Base-by-base conservation (phyloP, 2,888 invertebrate genomes). In the Cancer borealis region DNA sequence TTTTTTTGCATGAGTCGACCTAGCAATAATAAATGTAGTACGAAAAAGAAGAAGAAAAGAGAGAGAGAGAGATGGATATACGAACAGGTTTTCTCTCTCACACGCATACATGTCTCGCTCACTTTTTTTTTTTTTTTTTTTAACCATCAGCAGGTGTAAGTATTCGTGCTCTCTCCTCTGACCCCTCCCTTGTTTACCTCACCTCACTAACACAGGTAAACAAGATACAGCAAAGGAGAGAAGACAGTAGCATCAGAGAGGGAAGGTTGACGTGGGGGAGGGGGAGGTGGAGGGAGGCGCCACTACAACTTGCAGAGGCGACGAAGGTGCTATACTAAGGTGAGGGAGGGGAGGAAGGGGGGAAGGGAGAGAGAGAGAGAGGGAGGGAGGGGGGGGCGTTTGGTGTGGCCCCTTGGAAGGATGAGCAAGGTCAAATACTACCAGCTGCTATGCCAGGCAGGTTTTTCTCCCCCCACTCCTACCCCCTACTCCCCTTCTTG, bases 401-500 rank as follows among this genome's bases (percentile, higher is more conserved):
- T 47, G 26, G 46, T 84, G 84, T n/a, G 17, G 39, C 84, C 84
- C 84, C 84, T 84, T 10, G 84, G 39, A 39, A 84, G 84, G 39
- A 84, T 84, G 39, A 14, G 84, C 84, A 84, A 84, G 84, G 84
- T 84, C 84, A 79, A n/a, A 84, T 17, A 73, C 73, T n/a, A 73
- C 73, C 73, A 73, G 73, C 26, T 73, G 84, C 84, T 84, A 84
- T 84, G 39, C 84, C 10, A 10, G 84, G 84, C 84, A 84, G 84
- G 84, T 84, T 84, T 89, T 54, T 54, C 66, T 91, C 14, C 10
- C 39, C 26, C 90, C 54, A 6, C 47, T 21, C 54, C 14, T 30
- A 12, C n/a, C 39, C 91, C 3, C 45, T 6, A 39, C 45, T 1
- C 91, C 5, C 5, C 17, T 26, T 10, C 2, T 39, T 91, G 8